Percentiles rank a stretch among this genome's conserved stretches.
Evolutionary conservation across 2,113 vertebrate species (phyloP).

Genomic region (Urocolius indicus): DNA sequence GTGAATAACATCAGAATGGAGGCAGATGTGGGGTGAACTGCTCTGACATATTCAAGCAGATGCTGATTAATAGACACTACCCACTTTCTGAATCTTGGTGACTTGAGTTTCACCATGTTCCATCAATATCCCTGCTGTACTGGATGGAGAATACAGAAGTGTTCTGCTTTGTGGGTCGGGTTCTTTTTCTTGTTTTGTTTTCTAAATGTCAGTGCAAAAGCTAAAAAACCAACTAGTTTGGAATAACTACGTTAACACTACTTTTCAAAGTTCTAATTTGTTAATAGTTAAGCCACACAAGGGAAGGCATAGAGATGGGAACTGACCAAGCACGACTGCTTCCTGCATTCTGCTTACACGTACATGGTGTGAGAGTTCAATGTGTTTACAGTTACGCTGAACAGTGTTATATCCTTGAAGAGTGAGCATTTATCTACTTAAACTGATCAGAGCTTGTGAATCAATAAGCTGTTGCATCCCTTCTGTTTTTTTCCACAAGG

Average conservation of each 20-base stretch:
- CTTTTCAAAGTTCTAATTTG: background rate
- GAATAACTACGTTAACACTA: background rate
- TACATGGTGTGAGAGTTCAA: background rate
- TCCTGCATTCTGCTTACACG: background rate
- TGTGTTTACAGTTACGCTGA: background rate
- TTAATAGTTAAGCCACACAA: background rate
- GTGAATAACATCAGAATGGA: background rate
- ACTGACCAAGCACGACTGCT: background rate
- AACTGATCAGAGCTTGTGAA: background rate
- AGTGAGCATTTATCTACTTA: background rate
- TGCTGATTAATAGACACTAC: background rate
- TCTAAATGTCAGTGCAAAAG: background rate
- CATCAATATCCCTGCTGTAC: background rate
- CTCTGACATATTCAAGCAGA: background rate
- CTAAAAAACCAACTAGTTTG: background rate
- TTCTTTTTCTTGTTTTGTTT: background rate
- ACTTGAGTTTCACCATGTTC: background rate
- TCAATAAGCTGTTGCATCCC: background rate
- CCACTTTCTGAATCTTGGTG: background rate
- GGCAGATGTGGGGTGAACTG: background rate
- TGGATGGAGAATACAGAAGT: background rate
- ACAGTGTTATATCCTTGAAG: background rate
- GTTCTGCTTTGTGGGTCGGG: rapidly evolving
- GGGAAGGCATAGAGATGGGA: background rate
- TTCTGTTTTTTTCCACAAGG: background rate